A percentile compares a stretch with the other conserved stretches of the same genome.
Evolutionary conservation across 1,140 invertebrate species (phyloP).

Genomic region (Drosophila persimilis): DNA sequence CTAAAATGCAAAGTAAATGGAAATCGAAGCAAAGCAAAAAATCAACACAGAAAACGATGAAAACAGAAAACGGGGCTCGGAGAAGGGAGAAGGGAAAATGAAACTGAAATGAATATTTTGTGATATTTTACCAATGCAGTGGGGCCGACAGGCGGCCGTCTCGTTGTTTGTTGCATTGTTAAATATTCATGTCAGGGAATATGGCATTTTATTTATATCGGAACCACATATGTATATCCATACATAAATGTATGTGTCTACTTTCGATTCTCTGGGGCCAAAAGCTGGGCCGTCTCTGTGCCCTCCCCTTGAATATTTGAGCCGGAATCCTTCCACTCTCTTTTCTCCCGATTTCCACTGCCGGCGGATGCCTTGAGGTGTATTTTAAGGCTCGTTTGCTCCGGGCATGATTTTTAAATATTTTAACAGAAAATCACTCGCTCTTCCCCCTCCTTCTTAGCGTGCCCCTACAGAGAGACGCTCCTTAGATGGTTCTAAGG

Average conservation of each 20-base stretch:
- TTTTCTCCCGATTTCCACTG: conserved; percentile 12
- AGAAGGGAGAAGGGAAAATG: conserved; percentile 37
- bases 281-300: no score
- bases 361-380: conserved; percentile 15
- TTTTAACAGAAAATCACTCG: conserved; percentile 64
- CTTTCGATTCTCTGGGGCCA: conserved; percentile 35
- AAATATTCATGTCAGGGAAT: conserved; percentile 65
- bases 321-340: conserved; percentile 18
- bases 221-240: not conserved
- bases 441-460: conserved; percentile 1
- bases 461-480: not conserved
- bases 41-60: conserved; percentile 7
- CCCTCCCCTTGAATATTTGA: conserved; percentile 28
- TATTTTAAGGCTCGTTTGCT: conserved; percentile 58
- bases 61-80: conserved; percentile 29
- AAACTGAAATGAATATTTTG: conserved; percentile 79
- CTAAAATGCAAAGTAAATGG: conserved; percentile 39
- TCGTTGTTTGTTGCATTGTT: conserved; percentile 37
- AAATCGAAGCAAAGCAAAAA: conserved; percentile 24
- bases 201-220: conserved; percentile 36
- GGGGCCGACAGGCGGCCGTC: not conserved
- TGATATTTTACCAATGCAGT: conserved; percentile 60
- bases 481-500: conserved; percentile 1
- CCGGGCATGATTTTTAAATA: conserved; percentile 74
- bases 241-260: not conserved